These are phyloP conservation scores for Xenops minutus DNA, from an alignment of 2,797 vertebrate species.

Conservation along the genomic window DNA sequence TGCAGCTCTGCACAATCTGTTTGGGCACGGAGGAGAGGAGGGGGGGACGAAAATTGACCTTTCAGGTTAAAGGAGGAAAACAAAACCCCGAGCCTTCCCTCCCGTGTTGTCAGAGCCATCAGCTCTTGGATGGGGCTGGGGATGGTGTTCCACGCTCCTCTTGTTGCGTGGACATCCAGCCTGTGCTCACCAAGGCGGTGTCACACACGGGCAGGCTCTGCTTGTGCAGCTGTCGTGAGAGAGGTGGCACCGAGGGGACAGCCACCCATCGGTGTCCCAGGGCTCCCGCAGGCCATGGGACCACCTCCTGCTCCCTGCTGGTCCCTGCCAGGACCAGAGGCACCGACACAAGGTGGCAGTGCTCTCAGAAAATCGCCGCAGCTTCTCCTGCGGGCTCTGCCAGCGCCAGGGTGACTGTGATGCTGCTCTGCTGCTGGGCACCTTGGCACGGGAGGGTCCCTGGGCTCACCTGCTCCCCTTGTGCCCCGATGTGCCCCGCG, in stretches of 20 bases:
- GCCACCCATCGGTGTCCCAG: background rate
- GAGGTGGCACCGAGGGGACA: background rate
- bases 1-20: conserved; percentile 25
- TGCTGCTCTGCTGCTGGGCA: background rate
- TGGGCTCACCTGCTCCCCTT: rapidly evolving
- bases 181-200: rapidly evolving
- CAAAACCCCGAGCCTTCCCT: background rate
- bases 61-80: background rate
- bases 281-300: background rate
- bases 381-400: background rate
- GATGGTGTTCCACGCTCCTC: background rate
- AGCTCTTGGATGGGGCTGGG: background rate
- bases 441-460: background rate
- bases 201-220: background rate
- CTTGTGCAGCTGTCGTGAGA: background rate
- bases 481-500: background rate
- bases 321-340: rapidly evolving
- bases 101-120: background rate
- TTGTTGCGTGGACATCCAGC: background rate
- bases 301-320: rapidly evolving
- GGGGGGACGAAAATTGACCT: background rate
- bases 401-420: background rate
- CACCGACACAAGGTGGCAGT: conserved; percentile 50
- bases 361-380: background rate
- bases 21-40: background rate